These are phyloP conservation scores for Parapsyche elsis DNA, from an alignment of 1,140 invertebrate species.

Conservation along the genomic window DNA sequence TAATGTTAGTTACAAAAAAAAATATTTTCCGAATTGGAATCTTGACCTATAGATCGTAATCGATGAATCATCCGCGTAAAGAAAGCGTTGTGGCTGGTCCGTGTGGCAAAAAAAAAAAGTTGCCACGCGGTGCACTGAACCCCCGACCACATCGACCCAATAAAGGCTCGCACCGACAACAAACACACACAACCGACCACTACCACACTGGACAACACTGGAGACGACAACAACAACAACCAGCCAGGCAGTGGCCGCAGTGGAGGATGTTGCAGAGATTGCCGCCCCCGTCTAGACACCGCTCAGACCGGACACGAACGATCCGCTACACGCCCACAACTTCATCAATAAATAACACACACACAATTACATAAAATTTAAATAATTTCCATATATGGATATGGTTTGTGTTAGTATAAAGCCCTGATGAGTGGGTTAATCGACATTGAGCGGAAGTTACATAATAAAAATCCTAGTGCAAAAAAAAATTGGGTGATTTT, in stretches of 20 bases:
- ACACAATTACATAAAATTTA: not conserved
- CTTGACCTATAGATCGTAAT: constrained; percentile 22
- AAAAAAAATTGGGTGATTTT: too few relatives aligned
- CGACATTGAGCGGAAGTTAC: too few relatives aligned
- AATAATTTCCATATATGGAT: too few relatives aligned
- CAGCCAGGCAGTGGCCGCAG: not conserved
- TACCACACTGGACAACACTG: not conserved
- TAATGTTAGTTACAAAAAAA: too few relatives aligned
- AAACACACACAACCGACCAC: not conserved
- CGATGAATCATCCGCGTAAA: constrained; percentile 9
- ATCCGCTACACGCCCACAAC: not conserved
- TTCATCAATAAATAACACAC: not conserved
- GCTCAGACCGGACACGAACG: not conserved
- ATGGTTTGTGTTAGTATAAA: too few relatives aligned
- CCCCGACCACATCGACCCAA: constrained; percentile 12
- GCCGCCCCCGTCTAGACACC: constrained; percentile 22
- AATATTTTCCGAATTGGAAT: not conserved
- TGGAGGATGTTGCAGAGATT: not conserved
- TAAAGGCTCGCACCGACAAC: constrained; percentile 13
- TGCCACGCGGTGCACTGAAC: constrained; percentile 13
- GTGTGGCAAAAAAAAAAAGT: not conserved
- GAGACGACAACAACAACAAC: constrained; percentile 16
- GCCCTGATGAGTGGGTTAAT: too few relatives aligned
- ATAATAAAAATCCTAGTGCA: too few relatives aligned
- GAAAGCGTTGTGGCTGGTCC: not conserved